These are phyloP conservation scores for Pheosia tremula DNA, from an alignment of 2,888 invertebrate species.

Conservation along the genomic window DNA sequence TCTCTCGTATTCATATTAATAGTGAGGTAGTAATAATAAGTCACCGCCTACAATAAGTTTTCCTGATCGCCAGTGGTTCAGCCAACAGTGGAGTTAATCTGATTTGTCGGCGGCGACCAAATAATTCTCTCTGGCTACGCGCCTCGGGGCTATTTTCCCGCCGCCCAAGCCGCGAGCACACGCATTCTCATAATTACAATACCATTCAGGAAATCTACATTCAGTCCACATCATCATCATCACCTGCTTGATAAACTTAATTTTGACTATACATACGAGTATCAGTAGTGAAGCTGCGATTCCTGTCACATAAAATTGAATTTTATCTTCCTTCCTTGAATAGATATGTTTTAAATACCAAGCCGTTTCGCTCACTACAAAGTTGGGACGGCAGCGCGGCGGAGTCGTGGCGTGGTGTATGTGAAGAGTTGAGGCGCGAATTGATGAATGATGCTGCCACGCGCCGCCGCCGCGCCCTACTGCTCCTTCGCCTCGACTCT, in stretches of 20 bases:
- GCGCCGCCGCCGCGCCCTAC: too few relatives aligned
- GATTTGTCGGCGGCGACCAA: slow-evolving; percentile 41
- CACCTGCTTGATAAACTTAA: background rate
- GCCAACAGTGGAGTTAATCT: slow-evolving; percentile 40
- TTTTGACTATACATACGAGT: too few relatives aligned
- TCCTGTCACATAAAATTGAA: too few relatives aligned
- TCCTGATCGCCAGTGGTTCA: slow-evolving; percentile 19
- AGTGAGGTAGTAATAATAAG: background rate
- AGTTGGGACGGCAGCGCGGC: too few relatives aligned
- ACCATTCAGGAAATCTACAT: slow-evolving; percentile 11
- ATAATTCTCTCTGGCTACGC: slow-evolving; percentile 35
- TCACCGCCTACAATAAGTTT: slow-evolving; percentile 23
- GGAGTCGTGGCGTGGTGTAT: too few relatives aligned
- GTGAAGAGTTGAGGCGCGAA: too few relatives aligned
- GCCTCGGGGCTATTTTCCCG: slow-evolving; percentile 34
- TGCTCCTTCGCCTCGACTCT: too few relatives aligned
- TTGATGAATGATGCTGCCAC: too few relatives aligned
- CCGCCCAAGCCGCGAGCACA: slow-evolving; percentile 14
- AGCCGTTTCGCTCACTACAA: too few relatives aligned
- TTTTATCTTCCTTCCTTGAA: too few relatives aligned
- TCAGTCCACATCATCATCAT: background rate
- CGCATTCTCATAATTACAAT: slow-evolving; percentile 38
- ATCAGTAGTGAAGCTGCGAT: too few relatives aligned
- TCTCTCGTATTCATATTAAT: background rate
- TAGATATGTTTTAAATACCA: too few relatives aligned